Percentiles rank a stretch among this genome's conserved stretches.
Evolutionary conservation across 2,888 invertebrate genomes (phyloP).

Genomic region (Platycheirus rosarum): DNA sequence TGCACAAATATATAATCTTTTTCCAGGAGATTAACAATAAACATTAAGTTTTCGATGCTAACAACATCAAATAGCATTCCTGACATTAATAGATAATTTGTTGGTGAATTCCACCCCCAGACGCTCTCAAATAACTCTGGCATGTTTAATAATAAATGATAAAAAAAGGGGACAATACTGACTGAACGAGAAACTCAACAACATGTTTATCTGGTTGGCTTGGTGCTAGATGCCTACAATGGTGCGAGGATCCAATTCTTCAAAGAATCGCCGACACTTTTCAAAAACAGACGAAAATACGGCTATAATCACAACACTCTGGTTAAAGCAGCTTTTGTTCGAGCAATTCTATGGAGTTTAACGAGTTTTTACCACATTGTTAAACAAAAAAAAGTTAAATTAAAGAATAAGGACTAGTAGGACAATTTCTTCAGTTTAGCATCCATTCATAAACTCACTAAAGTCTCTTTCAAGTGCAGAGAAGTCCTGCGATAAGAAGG

Average conservation of each 20-base stretch:
- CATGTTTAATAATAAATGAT: constrained; percentile 53
- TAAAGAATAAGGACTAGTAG: constrained; percentile 16
- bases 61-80: constrained; percentile 52
- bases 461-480: constrained; percentile 19
- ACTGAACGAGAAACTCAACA: background rate
- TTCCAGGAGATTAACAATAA: constrained; percentile 44
- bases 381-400: constrained; percentile 26
- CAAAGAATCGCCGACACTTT: constrained; percentile 28
- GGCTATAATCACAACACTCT: constrained; percentile 54
- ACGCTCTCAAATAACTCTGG: constrained; percentile 6
- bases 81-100: constrained; percentile 70
- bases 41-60: constrained; percentile 46
- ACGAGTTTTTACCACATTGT: constrained; percentile 67
- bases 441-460: constrained; percentile 44
- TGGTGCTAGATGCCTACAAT: no score
- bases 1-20: constrained; percentile 47
- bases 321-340: constrained; percentile 45
- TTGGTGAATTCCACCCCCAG: background rate
- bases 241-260: constrained; percentile 64
- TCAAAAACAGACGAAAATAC: constrained; percentile 8
- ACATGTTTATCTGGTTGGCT: constrained; percentile 4
- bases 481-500: constrained; percentile 59
- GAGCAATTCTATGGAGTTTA: constrained; percentile 49
- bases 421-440: constrained; percentile 54
- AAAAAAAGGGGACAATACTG: constrained; percentile 40